Evolutionary conservation across 2,113 vertebrate species (phyloP).

Genomic region (Crotalus viridis): DNA sequence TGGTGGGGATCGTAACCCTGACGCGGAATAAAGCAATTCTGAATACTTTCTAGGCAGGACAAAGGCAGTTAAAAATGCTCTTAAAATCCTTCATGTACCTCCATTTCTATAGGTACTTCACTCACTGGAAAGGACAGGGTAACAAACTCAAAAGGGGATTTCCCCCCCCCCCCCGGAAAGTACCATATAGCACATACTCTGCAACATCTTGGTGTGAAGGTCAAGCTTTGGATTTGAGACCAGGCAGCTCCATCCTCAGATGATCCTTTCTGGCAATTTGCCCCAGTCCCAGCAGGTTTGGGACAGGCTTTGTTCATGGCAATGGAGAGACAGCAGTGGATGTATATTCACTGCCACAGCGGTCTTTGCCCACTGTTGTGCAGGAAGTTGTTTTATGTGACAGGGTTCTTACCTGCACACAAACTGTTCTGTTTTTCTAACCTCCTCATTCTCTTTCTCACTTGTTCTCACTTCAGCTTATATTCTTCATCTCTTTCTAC

Average conservation of each 20-base stretch:
- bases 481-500: background rate
- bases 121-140: background rate
- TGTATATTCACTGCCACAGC: background rate
- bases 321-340: background rate
- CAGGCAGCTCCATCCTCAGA: background rate
- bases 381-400: background rate
- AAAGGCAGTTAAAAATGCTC: background rate
- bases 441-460: background rate
- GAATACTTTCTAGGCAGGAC: background rate
- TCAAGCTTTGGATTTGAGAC: background rate
- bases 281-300: background rate
- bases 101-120: background rate
- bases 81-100: background rate
- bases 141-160: background rate
- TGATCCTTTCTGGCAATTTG: background rate
- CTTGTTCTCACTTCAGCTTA: background rate
- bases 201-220: background rate
- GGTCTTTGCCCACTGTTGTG: background rate
- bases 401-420: background rate
- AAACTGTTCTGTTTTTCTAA: background rate
- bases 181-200: background rate
- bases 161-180: background rate
- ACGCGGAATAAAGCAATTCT: background rate
- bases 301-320: background rate
- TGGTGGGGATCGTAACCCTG: background rate